These are phyloP conservation scores for Poecilia velifera DNA, from an alignment of 2,797 vertebrate species.

Conservation along the genomic window DNA sequence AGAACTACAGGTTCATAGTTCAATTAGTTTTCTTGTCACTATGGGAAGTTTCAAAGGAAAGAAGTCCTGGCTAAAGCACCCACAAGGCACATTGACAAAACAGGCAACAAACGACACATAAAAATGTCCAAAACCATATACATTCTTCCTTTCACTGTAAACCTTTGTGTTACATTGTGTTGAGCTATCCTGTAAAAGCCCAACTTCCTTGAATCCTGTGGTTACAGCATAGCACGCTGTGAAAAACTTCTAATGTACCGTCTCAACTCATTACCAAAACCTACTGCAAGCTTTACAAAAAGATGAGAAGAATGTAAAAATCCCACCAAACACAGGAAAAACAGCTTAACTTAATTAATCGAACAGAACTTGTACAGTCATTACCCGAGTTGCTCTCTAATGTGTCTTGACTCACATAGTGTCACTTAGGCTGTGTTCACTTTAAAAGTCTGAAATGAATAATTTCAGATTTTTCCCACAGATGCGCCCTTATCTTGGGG, in stretches of 20 bases:
- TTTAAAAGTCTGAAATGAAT: not conserved
- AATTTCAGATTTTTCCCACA: slow-evolving; percentile 5
- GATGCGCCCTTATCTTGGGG: not conserved
- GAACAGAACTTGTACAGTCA: not conserved
- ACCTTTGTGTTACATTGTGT: not conserved
- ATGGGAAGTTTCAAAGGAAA: not conserved
- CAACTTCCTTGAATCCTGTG: not conserved
- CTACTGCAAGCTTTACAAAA: not conserved
- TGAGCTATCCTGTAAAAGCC: not conserved
- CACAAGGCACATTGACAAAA: not conserved
- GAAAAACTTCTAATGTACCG: not conserved
- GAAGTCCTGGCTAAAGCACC: not conserved
- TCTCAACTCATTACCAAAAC: not conserved
- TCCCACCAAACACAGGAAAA: not conserved
- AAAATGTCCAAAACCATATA: not conserved
- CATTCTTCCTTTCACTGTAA: not conserved
- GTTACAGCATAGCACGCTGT: not conserved
- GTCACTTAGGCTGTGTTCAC: not conserved
- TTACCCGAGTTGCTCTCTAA: not conserved
- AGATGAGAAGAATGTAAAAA: not conserved
- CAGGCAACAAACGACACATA: not conserved
- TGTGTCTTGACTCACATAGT: not conserved
- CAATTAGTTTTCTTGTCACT: not conserved
- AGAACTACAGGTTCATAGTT: not conserved
- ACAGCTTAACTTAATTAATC: not conserved